Evolutionary conservation across 2,113 vertebrate genomes (phyloP), one percentile per base, ranked within the genome.

Genomic region (Pelobates fuscus): DNA sequence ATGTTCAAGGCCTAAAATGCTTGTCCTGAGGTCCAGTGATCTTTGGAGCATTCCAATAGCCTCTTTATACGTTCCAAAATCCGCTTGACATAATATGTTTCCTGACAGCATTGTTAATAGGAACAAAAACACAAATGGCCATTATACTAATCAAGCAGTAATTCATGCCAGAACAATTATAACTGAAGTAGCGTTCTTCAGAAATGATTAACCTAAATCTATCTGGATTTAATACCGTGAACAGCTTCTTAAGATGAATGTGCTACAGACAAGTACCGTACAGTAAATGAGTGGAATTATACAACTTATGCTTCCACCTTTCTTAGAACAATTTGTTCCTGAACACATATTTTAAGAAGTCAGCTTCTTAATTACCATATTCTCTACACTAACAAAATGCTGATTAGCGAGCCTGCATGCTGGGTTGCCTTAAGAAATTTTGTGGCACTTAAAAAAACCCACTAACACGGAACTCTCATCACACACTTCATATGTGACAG

Each of bases 1-100:
- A 5, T 83, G 81, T 67, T 81, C 69, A 32, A 79, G 62, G 59
- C 80, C 79, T 60, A 84, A 60, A 60, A 81, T 37, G 21, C 71
- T 70, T 0, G 18, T 62, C 61, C 81, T 80, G 63, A 83, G 58
- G 68, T 80, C 77, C 14, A 79, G 61, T 44, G 82, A 80, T 32
- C 66, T 76, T 21, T 74, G 78, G 52, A 82, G 43, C 52, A 43
- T 61, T 70, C 66, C 71, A 6, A 25, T 15, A 5, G 81, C 79
- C 67, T 84, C 77, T 14, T 70, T 78, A 30, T 41, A 25, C 25
- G 17, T 1, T 0, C 66, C 65, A 64, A 66, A 67, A 15, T 37
- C 66, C 18, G 46, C 44, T 24, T 73, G 61, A 65, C 15, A 12
- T 59, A 86, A 24, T 43, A 87, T 71, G 1, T 83, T 80, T 63